Evolutionary conservation across 2,888 invertebrate genomes (phyloP), one percentile per base, ranked within the genome.

Genomic region (Chymomyza caudatula): DNA sequence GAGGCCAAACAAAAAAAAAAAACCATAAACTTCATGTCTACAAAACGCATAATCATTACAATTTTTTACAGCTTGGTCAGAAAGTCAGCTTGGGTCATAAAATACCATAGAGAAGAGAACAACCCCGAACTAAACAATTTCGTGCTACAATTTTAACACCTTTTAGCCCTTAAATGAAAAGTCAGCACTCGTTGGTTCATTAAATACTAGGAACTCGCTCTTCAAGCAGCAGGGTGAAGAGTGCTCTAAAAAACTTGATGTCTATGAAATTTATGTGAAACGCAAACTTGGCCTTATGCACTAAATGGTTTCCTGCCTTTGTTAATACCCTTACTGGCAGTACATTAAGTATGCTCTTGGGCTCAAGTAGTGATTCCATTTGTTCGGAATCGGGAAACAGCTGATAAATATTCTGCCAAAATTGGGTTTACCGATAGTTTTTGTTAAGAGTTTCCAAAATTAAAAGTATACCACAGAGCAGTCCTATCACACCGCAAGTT

Each of bases 71-170:
- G 11, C 11, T 37, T 17, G 44, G 44, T 19, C 44, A 57, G 4
- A 57, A 22, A 15, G 47, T 47, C 47, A 47, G 47, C 47, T 47
- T 47, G 17, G 47, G 13, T 19, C 47, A 47, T 47, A 70, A 70
- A 65, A 2, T 80, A 63, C 29, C 29, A 11, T 37, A 37, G 29
- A 11, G 2, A 1, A 37, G 29, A 37, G 29, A 37, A 11, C 29
- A 76, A 78, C 80, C 80, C 73, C 56, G 60, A 29, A 37, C 59
- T 55, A 73, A 73, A 70, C 71, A 71, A 69, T 80, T 83, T 74
- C 76, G 80, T 73, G 81, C 83, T 80, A 85, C 79, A 85, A 70
- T 79, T 82, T 82, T 82, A 82, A 82, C 81, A 82, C 81, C 81
- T 82, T 85, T 82, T 63, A 64, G 66, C 71, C 59, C 64, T 69